Conservation (phyloP, 64 coral and sea anemone species). For the Montipora efflorescens region DNA sequence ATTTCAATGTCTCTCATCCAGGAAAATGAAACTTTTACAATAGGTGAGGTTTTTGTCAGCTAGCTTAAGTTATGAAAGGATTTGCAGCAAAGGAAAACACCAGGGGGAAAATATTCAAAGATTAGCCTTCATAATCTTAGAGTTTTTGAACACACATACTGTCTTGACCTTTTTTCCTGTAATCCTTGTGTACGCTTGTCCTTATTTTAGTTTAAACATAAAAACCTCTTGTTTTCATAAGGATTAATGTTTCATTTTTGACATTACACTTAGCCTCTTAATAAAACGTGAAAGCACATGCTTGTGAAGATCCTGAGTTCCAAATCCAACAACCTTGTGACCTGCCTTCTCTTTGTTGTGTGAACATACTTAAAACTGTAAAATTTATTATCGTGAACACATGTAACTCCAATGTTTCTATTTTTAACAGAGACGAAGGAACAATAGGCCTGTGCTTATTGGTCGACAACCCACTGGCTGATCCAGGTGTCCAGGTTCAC, state of each 20-base stretch:
- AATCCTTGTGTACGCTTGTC: too few relatives aligned
- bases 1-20: too few relatives aligned
- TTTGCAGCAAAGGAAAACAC: too few relatives aligned
- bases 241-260: background rate
- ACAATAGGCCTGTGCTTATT: constrained; percentile 75
- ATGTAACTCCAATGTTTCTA: background rate
- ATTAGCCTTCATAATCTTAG: too few relatives aligned
- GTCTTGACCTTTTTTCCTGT: too few relatives aligned
- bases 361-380: background rate
- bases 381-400: background rate
- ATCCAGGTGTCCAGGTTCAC: constrained; percentile 89
- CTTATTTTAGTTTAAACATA: too few relatives aligned
- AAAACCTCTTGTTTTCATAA: background rate
- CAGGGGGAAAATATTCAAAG: too few relatives aligned
- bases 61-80: too few relatives aligned
- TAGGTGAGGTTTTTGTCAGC: too few relatives aligned
- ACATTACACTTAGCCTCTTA: background rate
- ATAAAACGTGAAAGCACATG: background rate
- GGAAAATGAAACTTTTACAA: too few relatives aligned
- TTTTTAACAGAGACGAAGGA: constrained; percentile 23
- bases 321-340: background rate
- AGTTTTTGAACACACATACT: too few relatives aligned
- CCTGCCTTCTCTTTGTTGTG: background rate
- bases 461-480: constrained; percentile 74
- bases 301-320: background rate